Evolutionary conservation across 2,888 invertebrate species (phyloP).

Genomic region (Julus scanicus): DNA sequence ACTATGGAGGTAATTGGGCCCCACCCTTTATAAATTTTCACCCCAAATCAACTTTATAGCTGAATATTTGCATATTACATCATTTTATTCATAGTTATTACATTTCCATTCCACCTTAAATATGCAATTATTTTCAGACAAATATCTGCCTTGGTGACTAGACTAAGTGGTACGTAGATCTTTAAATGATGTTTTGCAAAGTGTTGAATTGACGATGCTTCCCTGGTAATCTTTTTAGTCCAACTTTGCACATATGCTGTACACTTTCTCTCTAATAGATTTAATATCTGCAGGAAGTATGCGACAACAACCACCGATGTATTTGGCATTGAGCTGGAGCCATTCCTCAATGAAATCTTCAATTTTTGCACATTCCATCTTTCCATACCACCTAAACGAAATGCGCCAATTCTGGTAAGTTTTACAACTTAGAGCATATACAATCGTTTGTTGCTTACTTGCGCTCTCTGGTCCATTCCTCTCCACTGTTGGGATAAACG

Average conservation of each 20-base stretch:
- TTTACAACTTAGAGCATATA: not conserved
- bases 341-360: constrained; percentile 81
- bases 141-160: not conserved
- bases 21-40: too few species aligned
- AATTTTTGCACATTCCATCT: constrained; percentile 68
- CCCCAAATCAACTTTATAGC: not conserved
- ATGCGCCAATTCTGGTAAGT: not conserved
- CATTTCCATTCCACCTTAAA: not conserved
- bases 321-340: constrained; percentile 82
- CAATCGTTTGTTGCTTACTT: constrained; percentile 58
- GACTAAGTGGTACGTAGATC: not conserved
- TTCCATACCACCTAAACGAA: constrained; percentile 16
- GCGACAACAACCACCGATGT: constrained; percentile 92
- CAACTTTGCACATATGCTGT: not conserved
- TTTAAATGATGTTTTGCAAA: not conserved
- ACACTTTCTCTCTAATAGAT: constrained; percentile 78
- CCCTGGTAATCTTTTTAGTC: not conserved
- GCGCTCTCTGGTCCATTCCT: constrained; percentile 75
- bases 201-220: not conserved
- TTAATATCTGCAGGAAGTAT: constrained; percentile 85
- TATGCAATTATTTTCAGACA: not conserved
- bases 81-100: not conserved
- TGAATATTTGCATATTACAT: not conserved
- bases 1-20: too few species aligned
- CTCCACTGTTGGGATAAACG: constrained; percentile 94